Percentiles rank a stretch among this genome's conserved stretches.
Evolutionary conservation across 2,888 invertebrate genomes (phyloP).

Genomic region (Tenthredo notha): DNA sequence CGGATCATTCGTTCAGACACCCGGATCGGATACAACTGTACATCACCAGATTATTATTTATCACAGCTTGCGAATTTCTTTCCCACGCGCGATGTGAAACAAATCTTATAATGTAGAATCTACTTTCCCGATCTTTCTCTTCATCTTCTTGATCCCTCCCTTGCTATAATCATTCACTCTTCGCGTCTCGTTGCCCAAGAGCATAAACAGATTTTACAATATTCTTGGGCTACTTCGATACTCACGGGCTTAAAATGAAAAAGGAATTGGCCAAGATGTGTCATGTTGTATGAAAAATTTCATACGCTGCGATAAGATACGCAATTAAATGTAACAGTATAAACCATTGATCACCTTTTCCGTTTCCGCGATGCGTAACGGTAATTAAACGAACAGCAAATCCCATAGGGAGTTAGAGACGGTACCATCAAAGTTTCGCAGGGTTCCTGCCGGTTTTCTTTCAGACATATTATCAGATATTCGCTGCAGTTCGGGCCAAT

Average conservation of each 20-base stretch:
- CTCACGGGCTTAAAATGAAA: too few relatives aligned
- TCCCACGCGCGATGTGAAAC: background rate
- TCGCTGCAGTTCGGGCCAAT: slow-evolving; percentile 65
- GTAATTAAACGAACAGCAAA: slow-evolving; percentile 68
- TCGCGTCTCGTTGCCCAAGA: background rate
- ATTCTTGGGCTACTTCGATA: background rate
- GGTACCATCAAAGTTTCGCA: slow-evolving; percentile 62
- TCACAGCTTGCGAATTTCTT: background rate
- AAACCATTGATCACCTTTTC: slow-evolving; percentile 6
- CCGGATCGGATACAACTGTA: background rate
- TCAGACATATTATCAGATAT: slow-evolving; percentile 64
- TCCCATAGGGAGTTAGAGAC: slow-evolving; percentile 62
- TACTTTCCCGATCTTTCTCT: background rate
- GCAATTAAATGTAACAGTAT: background rate
- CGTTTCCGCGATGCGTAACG: slow-evolving; percentile 38
- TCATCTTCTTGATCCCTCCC: background rate
- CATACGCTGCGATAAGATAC: background rate
- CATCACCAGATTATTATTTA: background rate
- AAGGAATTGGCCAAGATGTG: too few relatives aligned
- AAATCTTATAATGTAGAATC: background rate
- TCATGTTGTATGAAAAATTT: background rate
- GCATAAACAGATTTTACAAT: background rate
- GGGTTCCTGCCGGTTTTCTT: slow-evolving; percentile 61
- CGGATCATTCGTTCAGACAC: background rate
- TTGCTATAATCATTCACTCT: background rate